phyloP scores from a whole-genome alignment of 2,113 vertebrate species.

The Gnathonemus echidnorhynchus region DNA sequence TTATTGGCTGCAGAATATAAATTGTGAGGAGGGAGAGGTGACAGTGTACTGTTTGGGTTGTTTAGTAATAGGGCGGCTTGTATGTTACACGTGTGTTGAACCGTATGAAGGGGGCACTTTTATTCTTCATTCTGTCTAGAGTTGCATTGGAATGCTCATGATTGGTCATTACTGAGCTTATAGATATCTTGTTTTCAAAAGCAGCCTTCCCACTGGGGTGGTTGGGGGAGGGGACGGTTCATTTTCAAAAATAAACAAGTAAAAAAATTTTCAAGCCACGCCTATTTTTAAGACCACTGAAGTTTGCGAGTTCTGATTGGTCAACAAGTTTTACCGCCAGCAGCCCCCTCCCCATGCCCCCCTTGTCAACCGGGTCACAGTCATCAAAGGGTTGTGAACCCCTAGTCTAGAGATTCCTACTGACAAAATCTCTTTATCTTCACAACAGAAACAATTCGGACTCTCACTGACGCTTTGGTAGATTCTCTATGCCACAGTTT shows the following conservation, averaged over 20 bases:
- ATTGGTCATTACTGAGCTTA: not conserved
- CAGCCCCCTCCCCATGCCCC: not conserved
- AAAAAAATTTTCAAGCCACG: not conserved
- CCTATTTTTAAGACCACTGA: not conserved
- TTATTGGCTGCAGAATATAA: constrained; percentile 43
- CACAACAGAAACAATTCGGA: not conserved
- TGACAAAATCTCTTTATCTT: not conserved
- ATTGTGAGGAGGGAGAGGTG: constrained; percentile 37
- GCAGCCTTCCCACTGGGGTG: not conserved
- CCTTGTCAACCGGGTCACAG: not conserved
- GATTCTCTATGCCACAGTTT: not conserved
- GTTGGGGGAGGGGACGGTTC: not conserved
- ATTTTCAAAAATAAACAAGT: not conserved
- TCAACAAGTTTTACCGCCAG: not conserved
- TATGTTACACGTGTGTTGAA: not conserved
- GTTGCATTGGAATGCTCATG: not conserved
- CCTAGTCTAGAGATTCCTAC: not conserved
- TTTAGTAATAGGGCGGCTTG: not conserved
- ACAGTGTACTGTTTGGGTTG: not conserved
- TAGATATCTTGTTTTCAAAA: not conserved
- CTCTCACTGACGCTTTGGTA: not conserved
- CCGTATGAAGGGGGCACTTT: not conserved
- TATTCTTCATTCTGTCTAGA: not conserved
- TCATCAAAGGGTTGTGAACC: not conserved
- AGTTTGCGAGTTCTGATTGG: not conserved